A percentile compares a stretch with the other conserved stretches of the same genome.
Evolutionary conservation across 2,888 invertebrate genomes (phyloP).

Genomic region (Brachypalpus laphriformis): DNA sequence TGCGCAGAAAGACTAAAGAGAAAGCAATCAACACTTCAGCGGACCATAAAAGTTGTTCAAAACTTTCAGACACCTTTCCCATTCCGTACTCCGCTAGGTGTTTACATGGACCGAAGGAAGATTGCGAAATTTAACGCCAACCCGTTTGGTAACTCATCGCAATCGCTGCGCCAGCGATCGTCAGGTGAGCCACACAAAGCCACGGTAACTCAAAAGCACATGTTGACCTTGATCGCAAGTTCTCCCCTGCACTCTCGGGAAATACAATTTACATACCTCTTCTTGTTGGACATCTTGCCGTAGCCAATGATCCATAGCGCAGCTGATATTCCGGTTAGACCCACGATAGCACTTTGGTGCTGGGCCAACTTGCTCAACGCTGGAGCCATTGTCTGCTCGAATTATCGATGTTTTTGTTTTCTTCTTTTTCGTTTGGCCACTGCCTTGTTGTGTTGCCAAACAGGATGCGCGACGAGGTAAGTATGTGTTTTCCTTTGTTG

Average conservation of each 20-base stretch:
- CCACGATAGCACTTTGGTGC: conserved; percentile 85
- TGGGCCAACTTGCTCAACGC: conserved; percentile 89
- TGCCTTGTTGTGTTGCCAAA: not conserved
- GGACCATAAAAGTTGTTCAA: not conserved
- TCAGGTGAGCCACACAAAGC: conserved; percentile 7
- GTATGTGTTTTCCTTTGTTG: not conserved
- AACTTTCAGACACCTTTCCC: not conserved
- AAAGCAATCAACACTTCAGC: conserved; percentile 34
- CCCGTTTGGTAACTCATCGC: not conserved
- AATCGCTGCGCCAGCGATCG: not conserved
- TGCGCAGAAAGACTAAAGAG: conserved; percentile 31
- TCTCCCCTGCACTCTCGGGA: not conserved
- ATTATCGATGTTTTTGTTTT: conserved; percentile 31
- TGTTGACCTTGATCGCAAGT: conserved; percentile 56
- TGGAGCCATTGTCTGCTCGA: conserved; percentile 86
- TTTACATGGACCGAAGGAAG: not conserved
- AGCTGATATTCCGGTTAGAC: conserved; percentile 86
- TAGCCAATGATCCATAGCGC: conserved; percentile 85
- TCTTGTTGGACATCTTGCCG: conserved; percentile 84
- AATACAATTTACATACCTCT: conserved; percentile 78
- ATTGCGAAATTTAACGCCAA: conserved; percentile 7
- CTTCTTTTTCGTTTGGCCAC: not conserved
- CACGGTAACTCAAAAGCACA: conserved; percentile 29
- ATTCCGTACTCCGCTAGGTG: not conserved
- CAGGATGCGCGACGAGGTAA: not conserved